Evolutionary conservation across 2,888 invertebrate species (phyloP), one percentile per base, ranked within the genome.

Genomic region (Hartigia nigra): DNA sequence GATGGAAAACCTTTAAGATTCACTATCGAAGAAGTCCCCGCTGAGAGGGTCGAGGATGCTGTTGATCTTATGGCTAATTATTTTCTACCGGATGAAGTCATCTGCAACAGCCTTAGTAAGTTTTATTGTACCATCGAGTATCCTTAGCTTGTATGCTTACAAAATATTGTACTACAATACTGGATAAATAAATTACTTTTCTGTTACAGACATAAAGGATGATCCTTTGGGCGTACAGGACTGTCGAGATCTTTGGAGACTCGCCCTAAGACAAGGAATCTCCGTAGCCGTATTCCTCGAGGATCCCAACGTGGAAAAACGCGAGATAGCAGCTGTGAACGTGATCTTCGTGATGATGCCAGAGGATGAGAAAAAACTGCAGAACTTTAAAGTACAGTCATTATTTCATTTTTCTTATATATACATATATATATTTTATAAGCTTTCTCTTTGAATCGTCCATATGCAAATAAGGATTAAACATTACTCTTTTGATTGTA

Each of bases 301-400:
- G 34, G 86, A 90, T 81, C 85, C 86, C 0, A 80, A 85, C 1
- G 87, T 87, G 32, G 88, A 87, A 4, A 87, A 90, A 80, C 87
- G 90, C 1, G 85, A 88, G 76, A 83, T 92, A 9, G 92, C 89
- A 0, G 92, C 90, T n/a, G 76, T 88, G 5, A 92, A 92, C 82
- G 81, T 89, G 55, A 78, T 90, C 2, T 84, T 81, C 14, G 34
- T 87, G 0, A 77, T 69, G 11, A 70, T 79, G 1, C 84, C 86
- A 34, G 83, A 82, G 34, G 74, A 84, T 4, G 77, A 85, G 1
- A 55, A 81, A 11, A 76, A 74, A 3, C 11, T 81, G 4, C 70
- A 78, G 4, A 9, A 77, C 1, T 35, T 82, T 2, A n/a, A 79
- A 76, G 88, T 89, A 9, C 55, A 55, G 55, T 55, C 55, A 55